Percentiles rank a stretch among this genome's conserved stretches.
phyloP scores from a whole-genome alignment of 2,888 invertebrate species.

The Brachypalpus laphriformis region DNA sequence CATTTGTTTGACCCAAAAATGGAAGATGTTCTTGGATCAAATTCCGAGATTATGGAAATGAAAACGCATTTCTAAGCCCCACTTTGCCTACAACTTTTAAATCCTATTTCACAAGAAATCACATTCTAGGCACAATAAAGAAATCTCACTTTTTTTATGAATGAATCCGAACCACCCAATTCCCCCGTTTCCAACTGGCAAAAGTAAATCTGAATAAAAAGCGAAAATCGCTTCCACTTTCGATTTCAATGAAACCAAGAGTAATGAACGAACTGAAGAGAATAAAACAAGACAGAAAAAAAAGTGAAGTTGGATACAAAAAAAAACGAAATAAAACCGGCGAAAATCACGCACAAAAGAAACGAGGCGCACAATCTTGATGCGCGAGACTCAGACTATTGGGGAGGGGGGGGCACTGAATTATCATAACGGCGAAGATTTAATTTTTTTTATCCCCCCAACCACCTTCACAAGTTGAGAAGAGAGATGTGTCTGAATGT shows the following conservation, averaged over 20 bases:
- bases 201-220: slow-evolving; percentile 60
- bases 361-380: slow-evolving; percentile 50
- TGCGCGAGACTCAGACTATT: slow-evolving; percentile 22
- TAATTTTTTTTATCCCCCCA: not conserved
- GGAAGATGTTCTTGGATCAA: no score
- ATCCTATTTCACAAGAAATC: not conserved
- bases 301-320: not conserved
- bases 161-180: slow-evolving; percentile 1
- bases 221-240: slow-evolving; percentile 69
- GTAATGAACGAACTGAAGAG: slow-evolving; percentile 47
- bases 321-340: slow-evolving; percentile 44
- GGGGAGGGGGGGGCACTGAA: slow-evolving; percentile 22
- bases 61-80: no score
- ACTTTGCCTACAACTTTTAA: not conserved
- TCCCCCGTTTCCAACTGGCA: not conserved
- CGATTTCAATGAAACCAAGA: slow-evolving; percentile 71
- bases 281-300: slow-evolving; percentile 25
- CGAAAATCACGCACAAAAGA: slow-evolving; percentile 62
- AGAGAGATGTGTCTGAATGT: not conserved
- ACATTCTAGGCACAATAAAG: no score
- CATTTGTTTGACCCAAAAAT: no score
- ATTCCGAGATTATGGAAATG: no score
- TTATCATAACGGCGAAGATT: slow-evolving; percentile 15
- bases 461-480: slow-evolving; percentile 20
- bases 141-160: slow-evolving; percentile 3